phyloP scores from a whole-genome alignment of 2,888 invertebrate species.

The Melikaiella ostensackeni region DNA sequence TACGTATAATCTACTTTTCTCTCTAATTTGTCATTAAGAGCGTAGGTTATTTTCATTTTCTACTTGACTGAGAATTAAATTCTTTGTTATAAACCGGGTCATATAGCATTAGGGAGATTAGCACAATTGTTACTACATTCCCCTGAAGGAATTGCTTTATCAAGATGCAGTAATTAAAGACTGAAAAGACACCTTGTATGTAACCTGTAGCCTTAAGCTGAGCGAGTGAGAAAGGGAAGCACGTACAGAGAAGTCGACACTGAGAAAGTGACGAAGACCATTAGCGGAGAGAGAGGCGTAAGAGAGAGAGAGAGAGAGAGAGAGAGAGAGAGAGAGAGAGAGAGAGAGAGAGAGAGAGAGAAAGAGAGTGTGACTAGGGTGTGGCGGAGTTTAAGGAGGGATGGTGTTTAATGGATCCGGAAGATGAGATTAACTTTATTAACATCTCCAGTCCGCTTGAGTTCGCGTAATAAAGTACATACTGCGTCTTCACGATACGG shows the following conservation, averaged over 20 bases:
- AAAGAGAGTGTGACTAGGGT: neutral
- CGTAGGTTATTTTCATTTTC: neutral
- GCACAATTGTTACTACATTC: constrained; percentile 22
- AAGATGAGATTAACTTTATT: constrained; percentile 8
- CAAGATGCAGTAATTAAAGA: constrained; percentile 17
- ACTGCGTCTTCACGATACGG: neutral
- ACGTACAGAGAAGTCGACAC: constrained; percentile 7
- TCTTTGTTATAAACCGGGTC: neutral
- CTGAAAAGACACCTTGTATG: constrained; percentile 29
- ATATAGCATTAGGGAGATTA: neutral
- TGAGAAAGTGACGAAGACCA: constrained; percentile 24
- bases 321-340: constrained; percentile 3
- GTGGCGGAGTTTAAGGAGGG: neutral
- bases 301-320: neutral
- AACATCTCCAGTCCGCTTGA: constrained; percentile 1
- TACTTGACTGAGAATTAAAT: constrained; percentile 7
- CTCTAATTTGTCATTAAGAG: no score
- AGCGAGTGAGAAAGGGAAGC: constrained; percentile 23
- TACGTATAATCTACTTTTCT: no score
- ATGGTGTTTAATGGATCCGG: neutral
- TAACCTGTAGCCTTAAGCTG: neutral
- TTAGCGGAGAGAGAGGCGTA: neutral
- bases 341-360: no score
- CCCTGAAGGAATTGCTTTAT: constrained; percentile 28
- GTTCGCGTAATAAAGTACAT: neutral